These are phyloP conservation scores for Rhynchonycteris naso DNA, from an alignment of 2,797 vertebrate species.

Conservation along the genomic window DNA sequence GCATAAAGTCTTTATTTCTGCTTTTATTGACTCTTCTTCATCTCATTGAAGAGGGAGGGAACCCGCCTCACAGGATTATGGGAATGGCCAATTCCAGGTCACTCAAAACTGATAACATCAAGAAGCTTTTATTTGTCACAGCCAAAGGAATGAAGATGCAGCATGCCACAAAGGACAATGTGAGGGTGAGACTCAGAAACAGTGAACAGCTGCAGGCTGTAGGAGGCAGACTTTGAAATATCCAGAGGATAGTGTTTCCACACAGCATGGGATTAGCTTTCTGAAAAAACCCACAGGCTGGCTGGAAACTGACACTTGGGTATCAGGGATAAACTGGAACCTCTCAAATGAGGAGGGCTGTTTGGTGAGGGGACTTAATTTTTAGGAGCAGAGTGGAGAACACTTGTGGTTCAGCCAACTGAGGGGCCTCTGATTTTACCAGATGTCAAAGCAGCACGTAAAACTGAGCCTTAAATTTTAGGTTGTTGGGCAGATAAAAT, in stretches of 20 bases:
- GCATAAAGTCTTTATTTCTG: too few species aligned
- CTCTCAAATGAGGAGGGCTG: accelerated
- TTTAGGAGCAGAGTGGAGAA: not conserved
- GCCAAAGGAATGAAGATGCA: not conserved
- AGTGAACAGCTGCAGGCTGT: accelerated
- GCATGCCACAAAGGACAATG: accelerated
- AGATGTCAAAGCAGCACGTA: not conserved
- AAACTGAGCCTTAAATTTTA: not conserved
- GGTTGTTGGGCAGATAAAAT: too few species aligned
- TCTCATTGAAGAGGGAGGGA: accelerated
- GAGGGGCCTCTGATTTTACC: not conserved
- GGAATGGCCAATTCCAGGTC: not conserved
- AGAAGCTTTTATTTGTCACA: not conserved
- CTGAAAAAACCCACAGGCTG: not conserved
- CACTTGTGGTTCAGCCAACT: accelerated
- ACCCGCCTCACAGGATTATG: accelerated
- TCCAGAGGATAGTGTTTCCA: not conserved
- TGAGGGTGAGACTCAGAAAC: accelerated
- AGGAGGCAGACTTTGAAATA: not conserved
- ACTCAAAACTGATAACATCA: not conserved
- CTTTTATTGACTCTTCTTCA: not conserved
- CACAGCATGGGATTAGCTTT: not conserved
- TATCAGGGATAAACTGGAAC: not conserved
- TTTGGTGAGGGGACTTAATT: not conserved
- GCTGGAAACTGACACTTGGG: not conserved